Base-by-base conservation (phyloP, 2,888 invertebrate genomes). In the Diogma glabrata region DNA sequence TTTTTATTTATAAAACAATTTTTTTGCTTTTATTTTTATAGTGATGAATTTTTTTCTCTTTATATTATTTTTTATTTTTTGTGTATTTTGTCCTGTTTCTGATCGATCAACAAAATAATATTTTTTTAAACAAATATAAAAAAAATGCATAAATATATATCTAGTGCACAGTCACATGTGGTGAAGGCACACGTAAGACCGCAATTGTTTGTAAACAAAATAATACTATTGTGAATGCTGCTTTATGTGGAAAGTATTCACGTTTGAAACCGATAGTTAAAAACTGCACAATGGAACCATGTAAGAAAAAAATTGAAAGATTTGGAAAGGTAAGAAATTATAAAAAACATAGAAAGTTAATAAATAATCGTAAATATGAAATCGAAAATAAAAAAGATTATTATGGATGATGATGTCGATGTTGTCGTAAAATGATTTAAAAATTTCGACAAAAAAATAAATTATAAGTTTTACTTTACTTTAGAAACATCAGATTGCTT, bases 151-250 rank as follows among this genome's bases (percentile, higher is more conserved):
- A 36, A 40, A 36, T 48, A 47, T 45, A 33, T 54, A 49, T 64
- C 55, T 60, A 81, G 81, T 84, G 83, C 63, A 81, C 81, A 10
- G 76, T 72, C n/a, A 74, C 75, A 6, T 84, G 83, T 63, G 83
- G 82, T 3, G 65, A 65, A 23, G 82, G 82, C 19, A 67, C 68
- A 58, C 67, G 72, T 46, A 66, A 67, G 52, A 57, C 54, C 51
- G 54, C 54, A 54, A 57, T 57, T 54, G 54, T 53, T 54, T 59
- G 59, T 55, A 58, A 53, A 52, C 57, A 57, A 56, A 57, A 59
- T 56, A 58, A 58, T 56, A 49, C 55, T 53, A 53, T 56, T 55
- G 57, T 59, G 54, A 56, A 57, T 54, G 53, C 55, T 55, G 53
- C 53, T 54, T 52, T 57, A 36, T 59, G 59, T 57, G 53, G 53